Percentiles rank a stretch among this genome's conserved stretches.
Evolutionary conservation across 2,797 vertebrate species (phyloP).

Genomic region (Molossus molossus): DNA sequence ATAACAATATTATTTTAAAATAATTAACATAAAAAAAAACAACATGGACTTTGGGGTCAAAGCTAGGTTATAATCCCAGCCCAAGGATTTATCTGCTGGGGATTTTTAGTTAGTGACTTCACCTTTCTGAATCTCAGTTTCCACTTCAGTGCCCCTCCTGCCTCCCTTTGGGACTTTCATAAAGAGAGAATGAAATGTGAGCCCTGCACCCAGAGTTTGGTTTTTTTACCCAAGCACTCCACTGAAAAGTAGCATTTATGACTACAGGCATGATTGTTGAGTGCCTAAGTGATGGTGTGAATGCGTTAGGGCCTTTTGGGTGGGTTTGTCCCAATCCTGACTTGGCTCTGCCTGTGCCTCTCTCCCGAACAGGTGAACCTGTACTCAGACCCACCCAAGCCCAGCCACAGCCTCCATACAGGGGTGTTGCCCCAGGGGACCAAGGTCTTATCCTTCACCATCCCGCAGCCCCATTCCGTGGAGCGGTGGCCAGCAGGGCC

Average conservation of each 20-base stretch:
- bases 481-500: conserved; percentile 68
- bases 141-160: background rate
- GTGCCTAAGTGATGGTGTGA: background rate
- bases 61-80: background rate
- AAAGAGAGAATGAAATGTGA: background rate
- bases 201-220: background rate
- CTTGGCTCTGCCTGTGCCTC: background rate
- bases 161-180: background rate
- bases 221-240: background rate
- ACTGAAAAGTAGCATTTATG: background rate
- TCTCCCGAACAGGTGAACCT: conserved; percentile 92
- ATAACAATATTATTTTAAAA: background rate
- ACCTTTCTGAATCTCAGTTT: background rate
- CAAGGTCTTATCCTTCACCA: conserved; percentile 91
- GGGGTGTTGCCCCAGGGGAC: conserved; percentile 87
- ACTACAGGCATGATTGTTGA: background rate
- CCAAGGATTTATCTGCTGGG: background rate
- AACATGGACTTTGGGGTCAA: background rate
- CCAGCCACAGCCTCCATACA: conserved; percentile 87
- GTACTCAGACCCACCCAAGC: conserved; percentile 91
- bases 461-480: conserved; percentile 90
- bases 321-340: background rate
- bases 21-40: background rate
- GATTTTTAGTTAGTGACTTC: conserved; percentile 25
- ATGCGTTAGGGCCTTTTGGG: background rate